Conservation (phyloP, 2,888 invertebrate species). For the Andrena bucephala region DNA sequence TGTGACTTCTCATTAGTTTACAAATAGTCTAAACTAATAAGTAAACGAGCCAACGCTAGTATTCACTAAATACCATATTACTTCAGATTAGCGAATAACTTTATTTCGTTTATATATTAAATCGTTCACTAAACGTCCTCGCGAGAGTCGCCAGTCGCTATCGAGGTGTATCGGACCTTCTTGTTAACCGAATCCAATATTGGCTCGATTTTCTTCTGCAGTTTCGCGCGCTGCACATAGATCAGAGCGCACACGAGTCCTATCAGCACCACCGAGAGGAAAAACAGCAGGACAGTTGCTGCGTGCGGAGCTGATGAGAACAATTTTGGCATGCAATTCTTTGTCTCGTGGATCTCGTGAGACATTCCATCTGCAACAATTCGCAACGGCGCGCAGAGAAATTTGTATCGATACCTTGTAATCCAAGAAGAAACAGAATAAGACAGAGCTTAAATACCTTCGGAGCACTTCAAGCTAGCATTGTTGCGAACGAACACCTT, state of each 20-base stretch:
- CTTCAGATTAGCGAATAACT: not conserved
- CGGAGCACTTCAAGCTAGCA: constrained; percentile 86
- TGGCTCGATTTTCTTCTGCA: constrained; percentile 87
- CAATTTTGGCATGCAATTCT: constrained; percentile 73
- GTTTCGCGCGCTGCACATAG: constrained; percentile 88
- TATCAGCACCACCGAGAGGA: constrained; percentile 85
- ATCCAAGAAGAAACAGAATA: not conserved
- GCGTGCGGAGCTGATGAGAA: constrained; percentile 61
- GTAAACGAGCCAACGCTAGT: not conserved
- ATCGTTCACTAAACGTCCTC: constrained; percentile 72
- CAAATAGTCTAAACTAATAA: constrained; percentile 12
- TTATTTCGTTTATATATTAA: constrained; percentile 9
- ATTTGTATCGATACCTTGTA: not conserved
- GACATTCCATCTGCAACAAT: constrained; percentile 30
- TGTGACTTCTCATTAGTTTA: constrained; percentile 8
- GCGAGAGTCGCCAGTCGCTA: constrained; percentile 87
- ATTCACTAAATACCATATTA: not conserved
- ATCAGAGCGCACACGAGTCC: constrained; percentile 87
- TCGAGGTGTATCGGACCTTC: constrained; percentile 91
- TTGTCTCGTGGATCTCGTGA: constrained; percentile 68
- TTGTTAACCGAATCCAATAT: constrained; percentile 89
- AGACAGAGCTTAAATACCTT: constrained; percentile 65
- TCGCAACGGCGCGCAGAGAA: not conserved
- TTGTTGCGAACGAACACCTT: constrained; percentile 87
- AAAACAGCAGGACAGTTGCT: constrained; percentile 74